These are phyloP conservation scores for Engystomops pustulosus DNA, from an alignment of 2,113 vertebrate species.

Conservation along the genomic window DNA sequence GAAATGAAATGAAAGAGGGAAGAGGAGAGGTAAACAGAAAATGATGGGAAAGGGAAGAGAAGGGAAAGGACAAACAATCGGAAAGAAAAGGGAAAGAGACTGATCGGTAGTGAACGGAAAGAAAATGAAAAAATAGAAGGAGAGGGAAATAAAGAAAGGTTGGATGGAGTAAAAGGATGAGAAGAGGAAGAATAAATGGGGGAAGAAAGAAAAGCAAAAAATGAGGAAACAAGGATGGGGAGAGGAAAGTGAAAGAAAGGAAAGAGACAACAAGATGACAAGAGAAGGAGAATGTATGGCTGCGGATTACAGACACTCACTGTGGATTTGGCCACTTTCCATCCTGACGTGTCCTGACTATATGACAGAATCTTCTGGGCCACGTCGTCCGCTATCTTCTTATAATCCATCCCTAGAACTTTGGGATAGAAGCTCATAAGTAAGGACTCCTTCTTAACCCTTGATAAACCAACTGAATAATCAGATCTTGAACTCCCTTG, in stretches of 20 bases:
- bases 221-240: not conserved
- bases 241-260: not conserved
- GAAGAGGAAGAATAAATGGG: not conserved
- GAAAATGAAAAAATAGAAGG: not conserved
- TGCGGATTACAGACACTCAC: constrained; percentile 70
- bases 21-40: not conserved
- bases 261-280: not conserved
- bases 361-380: constrained; percentile 67
- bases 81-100: not conserved
- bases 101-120: not conserved
- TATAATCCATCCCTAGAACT: constrained; percentile 68
- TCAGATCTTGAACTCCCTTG: too few relatives aligned
- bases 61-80: not conserved
- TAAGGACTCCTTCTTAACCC: not conserved
- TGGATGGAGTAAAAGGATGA: not conserved
- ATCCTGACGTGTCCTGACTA: constrained; percentile 67
- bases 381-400: constrained; percentile 64
- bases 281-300: too few relatives aligned
- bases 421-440: not conserved
- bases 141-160: not conserved
- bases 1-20: not conserved
- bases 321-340: constrained; percentile 70
- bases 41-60: not conserved
- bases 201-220: not conserved
- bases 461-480: too few relatives aligned